Evolutionary conservation across 2,113 vertebrate genomes (phyloP).

Genomic region (Mobula hypostoma): DNA sequence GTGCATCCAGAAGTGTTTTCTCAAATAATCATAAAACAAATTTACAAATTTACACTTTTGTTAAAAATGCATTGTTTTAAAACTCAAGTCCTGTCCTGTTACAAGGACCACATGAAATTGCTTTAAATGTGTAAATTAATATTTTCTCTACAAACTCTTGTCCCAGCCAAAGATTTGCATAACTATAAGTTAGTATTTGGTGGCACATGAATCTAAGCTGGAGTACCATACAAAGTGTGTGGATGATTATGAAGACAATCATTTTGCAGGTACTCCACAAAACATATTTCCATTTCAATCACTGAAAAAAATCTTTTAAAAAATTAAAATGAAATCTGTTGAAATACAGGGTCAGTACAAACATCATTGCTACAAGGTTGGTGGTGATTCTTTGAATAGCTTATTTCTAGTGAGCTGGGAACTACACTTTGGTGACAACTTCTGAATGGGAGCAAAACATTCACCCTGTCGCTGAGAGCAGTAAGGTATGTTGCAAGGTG

Average conservation of each 20-base stretch:
- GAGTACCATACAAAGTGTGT: neutral
- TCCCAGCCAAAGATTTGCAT: slow-evolving; percentile 8
- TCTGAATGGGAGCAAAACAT: neutral
- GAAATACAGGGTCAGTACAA: neutral
- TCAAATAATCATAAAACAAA: neutral
- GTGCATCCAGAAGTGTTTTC: neutral
- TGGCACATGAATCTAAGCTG: neutral
- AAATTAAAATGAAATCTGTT: neutral
- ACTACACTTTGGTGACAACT: neutral
- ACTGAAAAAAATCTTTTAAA: neutral
- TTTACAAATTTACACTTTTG: neutral
- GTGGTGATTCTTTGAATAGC: neutral
- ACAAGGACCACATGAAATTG: neutral
- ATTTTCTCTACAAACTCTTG: neutral
- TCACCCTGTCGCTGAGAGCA: neutral
- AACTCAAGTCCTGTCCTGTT: neutral
- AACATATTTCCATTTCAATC: slow-evolving; percentile 10
- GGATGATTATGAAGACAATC: neutral
- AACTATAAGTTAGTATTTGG: neutral
- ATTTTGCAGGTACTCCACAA: neutral
- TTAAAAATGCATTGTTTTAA: neutral
- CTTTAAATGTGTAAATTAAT: neutral
- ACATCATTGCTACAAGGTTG: neutral
- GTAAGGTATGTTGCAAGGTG: neutral
- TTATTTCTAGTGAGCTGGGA: neutral